Conservation (phyloP, 2,113 vertebrate genomes). For the Clinocottus analis region DNA sequence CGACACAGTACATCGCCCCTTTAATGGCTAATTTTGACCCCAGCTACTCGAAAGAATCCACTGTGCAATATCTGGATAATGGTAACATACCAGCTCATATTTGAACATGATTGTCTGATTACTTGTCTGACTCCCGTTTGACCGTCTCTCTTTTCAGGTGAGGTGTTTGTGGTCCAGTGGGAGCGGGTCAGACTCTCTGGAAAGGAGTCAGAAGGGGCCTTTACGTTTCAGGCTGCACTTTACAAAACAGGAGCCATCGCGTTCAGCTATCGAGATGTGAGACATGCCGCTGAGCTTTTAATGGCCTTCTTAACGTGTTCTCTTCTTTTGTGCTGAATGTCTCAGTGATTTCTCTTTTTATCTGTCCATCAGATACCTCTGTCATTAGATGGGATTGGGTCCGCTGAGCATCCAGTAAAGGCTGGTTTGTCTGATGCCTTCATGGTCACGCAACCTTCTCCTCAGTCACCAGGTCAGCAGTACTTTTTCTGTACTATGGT, state of each 20-base stretch:
- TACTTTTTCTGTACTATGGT: not conserved
- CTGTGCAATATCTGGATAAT: slow-evolving; percentile 90
- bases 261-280: slow-evolving; percentile 93
- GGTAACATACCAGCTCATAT: slow-evolving; percentile 74
- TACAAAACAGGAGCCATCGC: slow-evolving; percentile 88
- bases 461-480: slow-evolving; percentile 85
- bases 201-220: slow-evolving; percentile 87
- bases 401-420: slow-evolving; percentile 91
- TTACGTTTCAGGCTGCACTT: slow-evolving; percentile 94
- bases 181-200: slow-evolving; percentile 90
- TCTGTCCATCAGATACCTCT: slow-evolving; percentile 87
- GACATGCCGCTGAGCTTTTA: slow-evolving; percentile 32
- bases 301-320: not conserved
- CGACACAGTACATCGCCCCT: slow-evolving; percentile 91
- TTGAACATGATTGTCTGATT: not conserved
- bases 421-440: slow-evolving; percentile 95
- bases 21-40: slow-evolving; percentile 98
- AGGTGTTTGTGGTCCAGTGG: slow-evolving; percentile 95
- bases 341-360: not conserved
- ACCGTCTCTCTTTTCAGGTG: slow-evolving; percentile 79
- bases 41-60: slow-evolving; percentile 89
- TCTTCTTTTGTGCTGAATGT: not conserved
- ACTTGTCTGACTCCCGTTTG: slow-evolving; percentile 11
- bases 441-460: slow-evolving; percentile 84
- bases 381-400: slow-evolving; percentile 85